Base-by-base conservation (phyloP, 23 tunicate genomes). In the Ascidia mentula region DNA sequence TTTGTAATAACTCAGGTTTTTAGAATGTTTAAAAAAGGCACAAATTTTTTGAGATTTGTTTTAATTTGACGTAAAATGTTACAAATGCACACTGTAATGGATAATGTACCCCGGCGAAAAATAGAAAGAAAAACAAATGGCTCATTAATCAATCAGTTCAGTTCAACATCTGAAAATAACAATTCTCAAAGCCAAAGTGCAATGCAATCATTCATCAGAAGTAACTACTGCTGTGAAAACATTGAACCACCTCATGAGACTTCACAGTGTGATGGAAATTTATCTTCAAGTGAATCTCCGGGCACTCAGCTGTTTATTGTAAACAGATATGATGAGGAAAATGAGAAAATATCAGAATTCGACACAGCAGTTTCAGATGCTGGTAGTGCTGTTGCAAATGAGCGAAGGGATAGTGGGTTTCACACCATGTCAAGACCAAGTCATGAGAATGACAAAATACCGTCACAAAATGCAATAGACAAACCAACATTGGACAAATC, bases 391-490 rank as follows among this genome's bases (percentile, higher is more conserved):
- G 65, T 20, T 5, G 24, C 65, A 26, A 20, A 26, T 28, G 79
- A 35, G 18, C 86, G 76, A 45, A 82, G 88, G 65, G 88, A 84
- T 38, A 84, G 88, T 77, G 88, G 88, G 1, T 84, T 84, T 76
- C 88, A 84, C 60, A 84, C 88, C 30, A 38, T 74, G 53, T 32
- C 78, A 37, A 74, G 78, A 74, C 37, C 74, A 35, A 70, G 32
- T 12, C 12, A 34, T 32, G 38, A 34, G 31, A 30, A 30, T 5
- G 13, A 53, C 28, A 53, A 53, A 53, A 53, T 20, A 15, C 53
- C 53, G 15, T 53, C 65, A 6, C 24, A 26, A 53, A 20, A 26
- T 9, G 22, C 13, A 53, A 20, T 28, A 53, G 65, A 53, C 24
- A 28, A 3, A 53, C 22, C 65, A 20, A 28, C 22, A 6, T 20